phyloP scores from a whole-genome alignment of 2,888 invertebrate genomes.

The Drosophila limbata region DNA sequence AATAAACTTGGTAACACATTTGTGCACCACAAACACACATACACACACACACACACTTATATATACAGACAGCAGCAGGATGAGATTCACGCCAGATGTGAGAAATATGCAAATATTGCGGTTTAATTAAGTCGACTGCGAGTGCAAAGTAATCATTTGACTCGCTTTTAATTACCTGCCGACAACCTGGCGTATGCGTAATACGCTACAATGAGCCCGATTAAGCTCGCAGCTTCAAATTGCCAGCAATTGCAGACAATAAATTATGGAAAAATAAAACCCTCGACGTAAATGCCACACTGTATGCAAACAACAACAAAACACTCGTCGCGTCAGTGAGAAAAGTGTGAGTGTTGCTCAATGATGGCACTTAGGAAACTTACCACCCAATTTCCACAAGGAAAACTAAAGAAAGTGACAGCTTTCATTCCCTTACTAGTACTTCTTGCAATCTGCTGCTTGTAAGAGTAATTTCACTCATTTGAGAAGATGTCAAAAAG shows the following conservation, averaged over 20 bases:
- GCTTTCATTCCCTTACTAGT: conserved; percentile 17
- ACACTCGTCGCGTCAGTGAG: conserved; percentile 49
- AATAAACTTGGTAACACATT: conserved; percentile 71
- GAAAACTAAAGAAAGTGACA: conserved; percentile 36
- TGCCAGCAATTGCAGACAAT: conserved; percentile 45
- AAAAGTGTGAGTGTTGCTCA: conserved; percentile 38
- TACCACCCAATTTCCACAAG: conserved; percentile 54
- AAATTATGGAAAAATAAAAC: conserved; percentile 71
- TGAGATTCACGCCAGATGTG: conserved; percentile 42
- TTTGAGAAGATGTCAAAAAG: conserved; percentile 51
- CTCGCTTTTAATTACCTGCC: conserved; percentile 65
- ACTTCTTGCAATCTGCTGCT: not conserved
- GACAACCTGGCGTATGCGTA: conserved; percentile 41
- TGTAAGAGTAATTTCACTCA: conserved; percentile 68
- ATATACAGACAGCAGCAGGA: not conserved
- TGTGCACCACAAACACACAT: conserved; percentile 22
- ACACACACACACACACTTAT: not conserved
- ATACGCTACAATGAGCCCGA: conserved; percentile 21
- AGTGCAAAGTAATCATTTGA: conserved; percentile 52
- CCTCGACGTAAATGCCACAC: conserved; percentile 40
- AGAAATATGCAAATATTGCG: conserved; percentile 78
- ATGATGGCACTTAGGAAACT: conserved; percentile 65
- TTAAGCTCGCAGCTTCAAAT: conserved; percentile 39
- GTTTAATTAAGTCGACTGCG: conserved; percentile 73
- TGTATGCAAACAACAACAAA: conserved; percentile 72